phyloP scores from a whole-genome alignment of 2,797 vertebrate genomes.

The Schizopygopsis malacanthus region DNA sequence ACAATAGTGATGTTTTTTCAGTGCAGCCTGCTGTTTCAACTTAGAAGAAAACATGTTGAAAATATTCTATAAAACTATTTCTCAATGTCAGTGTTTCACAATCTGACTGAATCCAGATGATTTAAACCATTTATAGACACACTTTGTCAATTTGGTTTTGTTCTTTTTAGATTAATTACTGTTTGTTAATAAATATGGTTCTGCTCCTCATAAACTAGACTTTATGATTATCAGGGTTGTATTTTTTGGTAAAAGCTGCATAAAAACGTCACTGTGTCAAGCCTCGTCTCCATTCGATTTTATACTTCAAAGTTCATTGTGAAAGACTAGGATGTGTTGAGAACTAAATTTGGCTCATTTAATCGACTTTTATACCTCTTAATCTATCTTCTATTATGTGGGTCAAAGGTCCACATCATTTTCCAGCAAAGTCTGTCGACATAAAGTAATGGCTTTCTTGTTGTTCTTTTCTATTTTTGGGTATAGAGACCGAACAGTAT shows the following conservation, averaged over 20 bases:
- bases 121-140: not conserved
- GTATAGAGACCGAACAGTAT: constrained; percentile 70
- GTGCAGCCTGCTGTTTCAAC: not conserved
- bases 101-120: constrained; percentile 2
- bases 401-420: constrained; percentile 71
- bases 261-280: not conserved
- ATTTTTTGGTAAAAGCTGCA: not conserved
- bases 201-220: not conserved
- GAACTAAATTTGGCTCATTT: not conserved
- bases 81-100: not conserved
- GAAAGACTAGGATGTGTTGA: not conserved
- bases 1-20: not conserved
- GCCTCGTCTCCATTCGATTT: not conserved
- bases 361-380: not conserved
- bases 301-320: not conserved
- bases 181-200: not conserved
- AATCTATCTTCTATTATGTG: constrained; percentile 64
- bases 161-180: not conserved
- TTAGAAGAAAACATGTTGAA: not conserved
- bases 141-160: not conserved
- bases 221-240: not conserved
- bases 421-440: constrained; percentile 70
- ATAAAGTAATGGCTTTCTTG: constrained; percentile 80
- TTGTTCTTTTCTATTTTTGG: constrained; percentile 86
- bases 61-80: not conserved